Base-by-base conservation (phyloP, 1,140 invertebrate genomes). In the Brachionus rubens region DNA sequence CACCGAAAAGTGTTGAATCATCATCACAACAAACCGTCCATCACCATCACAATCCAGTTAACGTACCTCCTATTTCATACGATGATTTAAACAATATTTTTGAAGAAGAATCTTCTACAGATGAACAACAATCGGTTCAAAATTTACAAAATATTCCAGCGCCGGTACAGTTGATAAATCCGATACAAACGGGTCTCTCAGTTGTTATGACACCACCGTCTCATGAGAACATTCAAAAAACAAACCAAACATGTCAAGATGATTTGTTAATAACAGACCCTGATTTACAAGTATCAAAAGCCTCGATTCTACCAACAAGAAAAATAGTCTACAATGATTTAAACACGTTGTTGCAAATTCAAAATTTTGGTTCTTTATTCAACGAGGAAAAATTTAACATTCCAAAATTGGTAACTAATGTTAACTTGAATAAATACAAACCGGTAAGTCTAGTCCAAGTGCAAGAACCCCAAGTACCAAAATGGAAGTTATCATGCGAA, bases 81-180 rank as follows among this genome's bases (percentile, higher is more conserved):
- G 68, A 72, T 33, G 68, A 72, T 19, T 33, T 72, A 9, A 72
- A 72, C 46, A 72, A 72, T 36, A 72, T 72, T 41, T 72, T 72
- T 46, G 68, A 72, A 28, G 68, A 72, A 21, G 68, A 72, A 26
- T 72, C 68, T 21, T 54, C 46, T 12, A 36, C 68, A 21, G 68
- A 72, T 30, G 46, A 72, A 65, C 59, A 65, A 26, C 59, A 65
- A 40, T 12, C 36, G 3, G 2, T 1, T 3, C 59, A 43, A 26
- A 43, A 72, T 6, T 12, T 4, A 0, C 46, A 47, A 0, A 50
- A 50, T 24, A 16, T 1, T 6, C 46, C 19, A 9, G 16, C 33
- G 10, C 46, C 46, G 3, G 65, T 48, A 19, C 68, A 72, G 24
- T 26, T 50, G 6, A 72, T 72, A n/a, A 48, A 72, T 36, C 30